These are phyloP conservation scores for Lethocerus indicus DNA, from an alignment of 1,140 invertebrate genomes.

Conservation along the genomic window DNA sequence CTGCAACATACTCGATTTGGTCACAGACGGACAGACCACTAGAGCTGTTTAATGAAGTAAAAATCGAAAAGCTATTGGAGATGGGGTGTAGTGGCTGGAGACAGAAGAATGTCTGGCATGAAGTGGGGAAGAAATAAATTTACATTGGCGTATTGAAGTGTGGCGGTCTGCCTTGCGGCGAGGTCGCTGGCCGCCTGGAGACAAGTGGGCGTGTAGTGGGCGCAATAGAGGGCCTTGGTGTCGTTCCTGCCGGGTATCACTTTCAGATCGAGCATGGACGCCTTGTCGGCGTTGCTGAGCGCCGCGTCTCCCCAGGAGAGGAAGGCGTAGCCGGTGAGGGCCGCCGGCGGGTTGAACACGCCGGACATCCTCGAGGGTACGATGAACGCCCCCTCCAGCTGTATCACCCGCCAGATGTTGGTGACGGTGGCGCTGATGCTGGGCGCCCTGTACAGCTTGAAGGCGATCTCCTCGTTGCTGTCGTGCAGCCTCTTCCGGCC, in stretches of 20 bases:
- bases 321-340: slow-evolving; percentile 18
- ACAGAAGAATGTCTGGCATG: background rate
- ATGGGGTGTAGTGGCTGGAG: too few species aligned
- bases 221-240: slow-evolving; percentile 15
- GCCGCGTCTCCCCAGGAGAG: slow-evolving; percentile 19
- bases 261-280: slow-evolving; percentile 17
- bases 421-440: slow-evolving; percentile 14
- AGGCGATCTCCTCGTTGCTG: slow-evolving; percentile 18
- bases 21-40: too few species aligned
- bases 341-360: slow-evolving; percentile 17
- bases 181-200: slow-evolving; percentile 19
- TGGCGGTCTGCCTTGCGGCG: slow-evolving; percentile 19
- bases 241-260: slow-evolving; percentile 15
- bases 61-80: too few species aligned
- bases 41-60: too few species aligned
- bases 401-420: slow-evolving; percentile 19
- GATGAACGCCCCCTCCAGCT: slow-evolving; percentile 20
- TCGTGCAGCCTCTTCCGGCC: slow-evolving; percentile 13
- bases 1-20: too few species aligned
- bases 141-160: slow-evolving; percentile 19
- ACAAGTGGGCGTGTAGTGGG: slow-evolving; percentile 16
- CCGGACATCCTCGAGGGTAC: slow-evolving; percentile 18
- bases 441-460: slow-evolving; percentile 19
- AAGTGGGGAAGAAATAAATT: slow-evolving; percentile 6
- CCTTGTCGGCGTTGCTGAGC: slow-evolving; percentile 12